phyloP scores from a whole-genome alignment of 2,888 invertebrate genomes.

The Eumerus sabulonum region DNA sequence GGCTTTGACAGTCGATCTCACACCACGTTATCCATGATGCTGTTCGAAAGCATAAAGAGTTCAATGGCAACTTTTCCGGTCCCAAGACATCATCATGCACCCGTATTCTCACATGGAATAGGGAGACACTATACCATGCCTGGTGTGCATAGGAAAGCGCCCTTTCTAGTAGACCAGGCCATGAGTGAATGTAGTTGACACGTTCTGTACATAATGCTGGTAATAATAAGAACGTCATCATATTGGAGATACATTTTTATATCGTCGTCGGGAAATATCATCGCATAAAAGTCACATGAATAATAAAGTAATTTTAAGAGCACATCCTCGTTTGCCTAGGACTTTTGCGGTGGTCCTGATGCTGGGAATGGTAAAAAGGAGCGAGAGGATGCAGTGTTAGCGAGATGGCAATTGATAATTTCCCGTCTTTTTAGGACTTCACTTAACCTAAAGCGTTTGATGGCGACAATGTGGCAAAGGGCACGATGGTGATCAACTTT shows the following conservation, averaged over 20 bases:
- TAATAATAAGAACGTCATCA: conserved; percentile 67
- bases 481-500: too few relatives aligned
- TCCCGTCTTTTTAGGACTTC: conserved; percentile 12
- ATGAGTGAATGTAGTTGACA: conserved; percentile 56
- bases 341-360: conserved; percentile 1
- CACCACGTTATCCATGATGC: conserved; percentile 2
- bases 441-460: neutral
- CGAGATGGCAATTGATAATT: conserved; percentile 28
- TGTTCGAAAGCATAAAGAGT: conserved; percentile 61
- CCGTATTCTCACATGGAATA: neutral
- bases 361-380: neutral
- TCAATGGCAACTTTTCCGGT: conserved; percentile 51
- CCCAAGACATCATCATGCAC: conserved; percentile 20
- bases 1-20: neutral
- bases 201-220: conserved; percentile 67
- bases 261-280: conserved; percentile 58
- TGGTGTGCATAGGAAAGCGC: conserved; percentile 56
- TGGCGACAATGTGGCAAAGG: neutral
- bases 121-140: conserved; percentile 15
- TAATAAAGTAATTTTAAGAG: conserved; percentile 65
- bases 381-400: too few relatives aligned
- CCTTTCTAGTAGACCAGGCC: conserved; percentile 9
- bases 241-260: conserved; percentile 66
- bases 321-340: conserved; percentile 19
- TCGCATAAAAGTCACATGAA: conserved; percentile 67